Percentiles rank a stretch among this genome's conserved stretches.
These are phyloP conservation scores for Eufriesea mexicana DNA, from an alignment of 1,140 invertebrate species.

Conservation along the genomic window DNA sequence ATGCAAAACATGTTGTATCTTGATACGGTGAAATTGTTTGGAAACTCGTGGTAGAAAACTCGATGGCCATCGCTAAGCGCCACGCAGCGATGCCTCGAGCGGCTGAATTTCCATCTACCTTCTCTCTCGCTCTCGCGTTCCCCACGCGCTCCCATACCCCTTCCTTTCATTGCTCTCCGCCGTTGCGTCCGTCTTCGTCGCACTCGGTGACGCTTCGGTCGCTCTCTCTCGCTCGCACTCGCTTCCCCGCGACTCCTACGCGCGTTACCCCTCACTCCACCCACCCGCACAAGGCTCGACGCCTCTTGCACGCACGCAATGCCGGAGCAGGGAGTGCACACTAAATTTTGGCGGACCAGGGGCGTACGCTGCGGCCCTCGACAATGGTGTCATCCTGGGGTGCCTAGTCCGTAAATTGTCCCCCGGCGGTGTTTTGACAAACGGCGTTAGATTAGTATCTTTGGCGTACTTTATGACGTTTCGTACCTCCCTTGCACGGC, in stretches of 20 bases:
- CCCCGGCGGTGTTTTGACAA: neutral
- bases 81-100: slow-evolving; percentile 62
- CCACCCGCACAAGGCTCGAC: slow-evolving; percentile 9
- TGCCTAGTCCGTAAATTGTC: neutral
- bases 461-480: neutral
- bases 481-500: neutral
- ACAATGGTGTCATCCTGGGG: neutral
- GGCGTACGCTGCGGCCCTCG: slow-evolving; percentile 1
- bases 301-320: slow-evolving; percentile 51
- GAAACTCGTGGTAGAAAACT: neutral
- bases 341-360: slow-evolving; percentile 41
- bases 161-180: slow-evolving; percentile 43
- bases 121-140: slow-evolving; percentile 51
- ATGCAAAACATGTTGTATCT: neutral
- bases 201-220: neutral
- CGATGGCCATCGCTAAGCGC: slow-evolving; percentile 41
- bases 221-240: slow-evolving; percentile 15
- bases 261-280: slow-evolving; percentile 20
- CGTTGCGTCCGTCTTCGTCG: slow-evolving; percentile 11
- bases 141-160: slow-evolving; percentile 43
- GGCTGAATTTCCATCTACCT: slow-evolving; percentile 49
- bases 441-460: neutral
- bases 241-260: slow-evolving; percentile 40
- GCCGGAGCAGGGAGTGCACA: slow-evolving; percentile 44
- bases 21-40: neutral